These are phyloP conservation scores for Stegana nigrithorax DNA, from an alignment of 2,888 invertebrate species.

Conservation along the genomic window DNA sequence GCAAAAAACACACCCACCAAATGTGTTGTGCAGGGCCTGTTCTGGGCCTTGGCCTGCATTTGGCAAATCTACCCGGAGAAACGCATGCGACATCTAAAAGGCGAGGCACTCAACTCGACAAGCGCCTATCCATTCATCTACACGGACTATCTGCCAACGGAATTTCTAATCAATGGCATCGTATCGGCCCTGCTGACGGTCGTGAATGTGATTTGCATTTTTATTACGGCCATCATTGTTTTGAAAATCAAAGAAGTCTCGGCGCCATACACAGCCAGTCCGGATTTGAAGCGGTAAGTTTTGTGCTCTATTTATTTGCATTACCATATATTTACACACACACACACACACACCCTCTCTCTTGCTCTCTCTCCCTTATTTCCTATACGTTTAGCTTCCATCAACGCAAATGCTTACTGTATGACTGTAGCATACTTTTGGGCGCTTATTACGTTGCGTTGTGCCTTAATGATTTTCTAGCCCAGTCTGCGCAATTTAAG, in stretches of 20 bases:
- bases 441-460: neutral
- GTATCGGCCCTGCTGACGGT: constrained; percentile 84
- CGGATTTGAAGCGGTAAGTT: constrained; percentile 74
- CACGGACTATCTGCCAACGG: constrained; percentile 80
- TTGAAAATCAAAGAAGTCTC: constrained; percentile 88
- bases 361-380: too few relatives aligned
- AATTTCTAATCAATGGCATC: constrained; percentile 82
- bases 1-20: too few relatives aligned
- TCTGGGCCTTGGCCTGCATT: constrained; percentile 80
- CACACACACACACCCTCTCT: too few relatives aligned
- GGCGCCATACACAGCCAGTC: constrained; percentile 82
- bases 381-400: too few relatives aligned
- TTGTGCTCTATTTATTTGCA: too few relatives aligned
- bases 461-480: neutral
- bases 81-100: constrained; percentile 76
- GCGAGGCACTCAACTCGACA: constrained; percentile 74
- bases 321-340: too few relatives aligned
- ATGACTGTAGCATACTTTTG: neutral
- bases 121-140: constrained; percentile 77
- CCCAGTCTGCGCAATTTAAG: too few relatives aligned
- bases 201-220: constrained; percentile 86
- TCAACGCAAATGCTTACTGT: neutral
- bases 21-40: constrained; percentile 79
- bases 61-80: constrained; percentile 78
- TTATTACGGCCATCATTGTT: constrained; percentile 82